Evolutionary conservation across 2,888 invertebrate species (phyloP), one percentile per base, ranked within the genome.

Genomic region (Onthophagus sagittarius): DNA sequence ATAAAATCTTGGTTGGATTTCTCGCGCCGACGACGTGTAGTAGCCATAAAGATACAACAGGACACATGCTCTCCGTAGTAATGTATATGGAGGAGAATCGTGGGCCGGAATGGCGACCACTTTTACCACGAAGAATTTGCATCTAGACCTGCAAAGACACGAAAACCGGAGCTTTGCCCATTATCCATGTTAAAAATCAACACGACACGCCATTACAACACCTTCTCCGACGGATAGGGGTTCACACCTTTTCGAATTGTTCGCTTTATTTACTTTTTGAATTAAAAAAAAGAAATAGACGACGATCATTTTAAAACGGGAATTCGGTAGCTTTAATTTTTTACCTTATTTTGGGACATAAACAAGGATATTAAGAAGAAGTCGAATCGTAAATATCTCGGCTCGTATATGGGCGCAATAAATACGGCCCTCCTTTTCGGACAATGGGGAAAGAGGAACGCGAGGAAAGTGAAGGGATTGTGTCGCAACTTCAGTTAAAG

Each of bases 71-170:
- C 77, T 80, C 79, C 80, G 81, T 7, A 53, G 39, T 53, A 53
- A 53, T 53, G 39, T 53, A 53, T 53, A 53, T 53, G 39, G 39
- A 23, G 23, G 64, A 67, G 80, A 79, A 77, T 77, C 73, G 82
- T 81, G 79, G 82, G 82, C 81, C 80, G 77, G 79, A 79, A 79
- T 80, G 79, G 81, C 78, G 78, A 79, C 79, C 78, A 67, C 81
- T 81, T 81, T 81, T 82, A 81, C 80, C 78, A 79, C 15, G 15
- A 74, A 75, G 76, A 78, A 81, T 82, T 82, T 82, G 81, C 82
- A 82, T 82, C 80, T 79, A 81, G 80, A 78, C 80, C 76, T 77
- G 74, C 74, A 4, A 7, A 11, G 39, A 53, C 39, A 53, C 39
- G 39, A 11, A 53, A 53, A 72, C 31, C 67, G 67, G 32, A 67